These are phyloP conservation scores for Pollachius pollachius DNA, from an alignment of 2,113 vertebrate genomes.

Conservation along the genomic window DNA sequence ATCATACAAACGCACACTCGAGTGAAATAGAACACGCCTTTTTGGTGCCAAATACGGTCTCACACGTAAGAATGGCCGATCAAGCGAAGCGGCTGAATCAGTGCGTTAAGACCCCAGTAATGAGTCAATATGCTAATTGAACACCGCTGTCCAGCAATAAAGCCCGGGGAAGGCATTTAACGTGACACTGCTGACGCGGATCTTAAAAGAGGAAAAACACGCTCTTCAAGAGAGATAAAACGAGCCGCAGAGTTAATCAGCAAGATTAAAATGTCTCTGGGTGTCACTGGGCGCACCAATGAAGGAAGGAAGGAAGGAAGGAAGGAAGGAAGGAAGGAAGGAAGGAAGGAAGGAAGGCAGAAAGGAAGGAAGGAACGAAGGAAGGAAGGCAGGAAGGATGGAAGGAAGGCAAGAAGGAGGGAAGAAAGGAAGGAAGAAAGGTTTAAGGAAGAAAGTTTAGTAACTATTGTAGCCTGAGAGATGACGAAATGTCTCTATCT, in stretches of 20 bases:
- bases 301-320: background rate
- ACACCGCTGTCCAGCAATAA: slow-evolving; percentile 37
- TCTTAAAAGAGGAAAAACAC: slow-evolving; percentile 33
- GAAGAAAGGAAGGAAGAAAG: background rate
- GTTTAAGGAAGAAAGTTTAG: slow-evolving; percentile 37
- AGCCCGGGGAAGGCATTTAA: slow-evolving; percentile 44
- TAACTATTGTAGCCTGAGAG: no score
- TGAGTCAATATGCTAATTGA: slow-evolving; percentile 65
- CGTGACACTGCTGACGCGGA: slow-evolving; percentile 38
- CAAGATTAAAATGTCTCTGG: background rate
- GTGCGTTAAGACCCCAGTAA: slow-evolving; percentile 38
- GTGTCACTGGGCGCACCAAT: background rate
- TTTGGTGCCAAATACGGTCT: slow-evolving; percentile 27
- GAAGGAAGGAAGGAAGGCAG: background rate
- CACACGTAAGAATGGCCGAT: slow-evolving; percentile 36
- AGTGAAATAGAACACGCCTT: no score
- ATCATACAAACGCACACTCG: slow-evolving; percentile 7
- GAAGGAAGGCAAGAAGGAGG: slow-evolving; percentile 16
- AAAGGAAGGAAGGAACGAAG: background rate
- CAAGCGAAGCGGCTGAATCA: slow-evolving; percentile 31
- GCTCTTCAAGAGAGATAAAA: background rate
- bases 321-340: background rate
- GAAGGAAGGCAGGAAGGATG: slow-evolving; percentile 24
- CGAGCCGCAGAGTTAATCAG: background rate
- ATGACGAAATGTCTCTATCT: slow-evolving; percentile 48